Base-by-base conservation (phyloP, 1,140 invertebrate species). In the Lineus longissimus region DNA sequence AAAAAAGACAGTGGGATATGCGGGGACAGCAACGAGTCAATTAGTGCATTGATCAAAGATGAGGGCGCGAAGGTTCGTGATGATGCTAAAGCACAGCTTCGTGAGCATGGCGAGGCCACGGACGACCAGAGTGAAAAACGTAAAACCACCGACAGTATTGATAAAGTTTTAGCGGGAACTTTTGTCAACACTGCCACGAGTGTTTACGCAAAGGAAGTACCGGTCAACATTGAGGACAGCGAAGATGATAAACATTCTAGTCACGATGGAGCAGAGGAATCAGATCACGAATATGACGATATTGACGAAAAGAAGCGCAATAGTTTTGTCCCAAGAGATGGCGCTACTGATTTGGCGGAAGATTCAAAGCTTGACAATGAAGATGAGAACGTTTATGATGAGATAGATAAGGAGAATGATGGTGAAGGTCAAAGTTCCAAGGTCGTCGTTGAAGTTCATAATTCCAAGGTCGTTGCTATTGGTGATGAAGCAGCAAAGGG, bases 321-420 rank as follows among this genome's bases (percentile, higher is more conserved):
- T 51, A 22, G 47, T 51, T 27, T 7, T 51, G 6, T 51, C 4
- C n/a, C 25, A 7, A 4, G 4, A 22, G 47, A 22, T 4, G 47
- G n/a, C 25, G 47, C 33, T 36, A 36, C 33, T 4, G 33, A 36
- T 7, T 7, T 15, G 4, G 33, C 33, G 15, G 6, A 15, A 36
- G 33, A 36, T 4, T 4, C 15, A 4, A 36, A 36, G 15, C 15
- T 4, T 36, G 33, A 36, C 15, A 15, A n/a, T 7, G 47, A 51
- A 22, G 47, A n/a, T 4, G 47, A 51, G n/a, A 27, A 51, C n/a
- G 6, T 22, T 51, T 19, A 51, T 51, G 47, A 51, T 51, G 47
- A 57, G 55, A 31, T 25, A 25, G 55, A 29, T 27, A 25, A 57
- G 19, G 55, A 31, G 19, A 55, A 55, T 55, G 51, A 55, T 55